Evolutionary conservation across 64 coral and sea anemone species (phyloP), one percentile per base, ranked within the genome.

Genomic region (Actinia equina): DNA sequence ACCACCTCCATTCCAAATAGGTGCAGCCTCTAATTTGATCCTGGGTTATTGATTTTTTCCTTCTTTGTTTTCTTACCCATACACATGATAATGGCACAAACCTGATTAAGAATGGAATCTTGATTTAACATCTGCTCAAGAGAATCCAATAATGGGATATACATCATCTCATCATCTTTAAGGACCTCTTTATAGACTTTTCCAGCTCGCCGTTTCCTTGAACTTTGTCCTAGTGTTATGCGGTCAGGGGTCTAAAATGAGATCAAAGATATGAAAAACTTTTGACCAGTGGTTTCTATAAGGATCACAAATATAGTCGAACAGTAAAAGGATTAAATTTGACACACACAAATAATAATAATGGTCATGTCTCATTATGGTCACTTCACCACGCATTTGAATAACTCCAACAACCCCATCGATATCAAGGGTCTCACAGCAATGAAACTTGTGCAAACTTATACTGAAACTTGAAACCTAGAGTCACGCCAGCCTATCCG

Each of bases 161-260:
- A 84, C 62, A 87, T 87, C 19, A 77, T 43, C 51, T 87, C 86
- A 87, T 87, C 86, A 87, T 87, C 30, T 43, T 74, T 71, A 22
- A 74, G 70, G 6, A 87, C 86, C n/a, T 76, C 59, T 45, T 62
- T 71, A 63, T 88, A 88, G 25, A 8, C 53, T 79, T 27, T 88
- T 37, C 87, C 87, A 42, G n/a, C 80, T 80, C 76, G 77, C 59
- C 87, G 77, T 80, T 81, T n/a, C 43, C 51, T 88, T 56, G 87
- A 80, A 59, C 76, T 43, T 27, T 88, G 56, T 88, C 87, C 76
- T 7, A 88, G 76, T 60, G 44, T 41, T 54, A 88, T 45, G 10
- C 87, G 45, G 23, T 77, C 77, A 56, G 87, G 87, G 64, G 19
- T 70, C 64, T 70, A 70, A 70, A 70, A 70, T 37, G 30, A 37